Evolutionary conservation across 2,797 vertebrate species (phyloP).

Genomic region (Schizopygopsis pylzovi): DNA sequence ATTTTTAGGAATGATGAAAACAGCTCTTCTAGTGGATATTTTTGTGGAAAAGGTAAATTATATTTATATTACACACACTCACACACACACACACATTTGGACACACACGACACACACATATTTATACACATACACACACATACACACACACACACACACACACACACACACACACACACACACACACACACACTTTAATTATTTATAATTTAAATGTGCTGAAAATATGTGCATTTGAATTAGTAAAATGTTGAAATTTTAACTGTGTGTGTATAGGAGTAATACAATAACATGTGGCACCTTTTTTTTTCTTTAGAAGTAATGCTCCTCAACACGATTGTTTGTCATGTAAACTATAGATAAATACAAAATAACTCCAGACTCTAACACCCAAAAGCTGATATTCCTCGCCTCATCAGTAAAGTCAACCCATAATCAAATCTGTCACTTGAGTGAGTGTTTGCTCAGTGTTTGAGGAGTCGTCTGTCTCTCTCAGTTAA

Average conservation of each 20-base stretch:
- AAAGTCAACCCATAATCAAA: conserved; percentile 8
- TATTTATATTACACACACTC: no score
- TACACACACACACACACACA: no score
- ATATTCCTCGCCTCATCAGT: conserved; percentile 13
- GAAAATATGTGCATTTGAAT: no score
- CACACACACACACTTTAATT: no score
- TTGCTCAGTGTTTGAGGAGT: neutral
- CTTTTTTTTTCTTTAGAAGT: neutral
- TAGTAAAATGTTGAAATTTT: no score
- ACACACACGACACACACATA: no score
- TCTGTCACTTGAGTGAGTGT: neutral
- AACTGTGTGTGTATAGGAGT: neutral
- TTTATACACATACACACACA: no score
- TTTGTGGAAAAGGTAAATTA: no score
- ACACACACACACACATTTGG: no score
- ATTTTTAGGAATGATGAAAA: no score
- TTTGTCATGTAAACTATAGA: neutral
- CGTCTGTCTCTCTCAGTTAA: conserved; percentile 30
- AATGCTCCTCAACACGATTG: neutral
- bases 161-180: no score
- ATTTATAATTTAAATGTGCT: neutral
- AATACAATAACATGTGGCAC: neutral
- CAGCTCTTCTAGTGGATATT: no score
- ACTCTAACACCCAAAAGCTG: neutral
- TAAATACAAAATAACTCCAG: neutral